Conservation (phyloP, 2,113 vertebrate genomes). For the Scolopax mira region DNA sequence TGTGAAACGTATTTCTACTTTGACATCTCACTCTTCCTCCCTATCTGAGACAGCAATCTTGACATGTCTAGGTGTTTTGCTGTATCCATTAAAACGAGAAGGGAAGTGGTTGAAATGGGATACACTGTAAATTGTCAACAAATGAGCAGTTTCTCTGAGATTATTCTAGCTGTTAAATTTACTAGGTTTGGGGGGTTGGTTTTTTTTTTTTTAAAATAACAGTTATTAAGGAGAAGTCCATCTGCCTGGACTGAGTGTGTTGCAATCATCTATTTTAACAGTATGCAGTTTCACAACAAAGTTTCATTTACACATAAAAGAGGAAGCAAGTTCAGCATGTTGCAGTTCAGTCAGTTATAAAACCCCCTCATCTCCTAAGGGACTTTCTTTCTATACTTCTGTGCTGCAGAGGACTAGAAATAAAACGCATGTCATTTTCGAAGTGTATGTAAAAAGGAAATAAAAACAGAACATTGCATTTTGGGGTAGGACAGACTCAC, state of each 20-base stretch:
- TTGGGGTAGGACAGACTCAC: background rate
- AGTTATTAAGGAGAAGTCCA: background rate
- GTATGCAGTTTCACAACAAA: slow-evolving; percentile 61
- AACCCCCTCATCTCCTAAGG: slow-evolving; percentile 41
- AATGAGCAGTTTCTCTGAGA: background rate
- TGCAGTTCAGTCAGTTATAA: slow-evolving; percentile 63
- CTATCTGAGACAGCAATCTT: background rate
- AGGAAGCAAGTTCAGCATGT: slow-evolving; percentile 64
- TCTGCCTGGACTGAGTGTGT: background rate
- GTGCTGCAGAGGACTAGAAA: slow-evolving; percentile 29
- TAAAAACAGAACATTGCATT: background rate
- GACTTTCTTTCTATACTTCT: slow-evolving; percentile 70
- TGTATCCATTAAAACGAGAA: background rate
- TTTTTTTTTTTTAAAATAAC: background rate
- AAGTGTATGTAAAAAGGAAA: slow-evolving; percentile 38
- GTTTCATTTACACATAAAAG: slow-evolving; percentile 73
- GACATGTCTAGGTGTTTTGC: background rate
- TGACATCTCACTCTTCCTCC: background rate
- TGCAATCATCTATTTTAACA: slow-evolving; percentile 61
- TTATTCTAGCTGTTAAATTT: background rate
- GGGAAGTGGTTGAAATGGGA: background rate
- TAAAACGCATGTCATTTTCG: slow-evolving; percentile 43
- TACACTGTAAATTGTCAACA: background rate
- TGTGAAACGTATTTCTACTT: background rate
- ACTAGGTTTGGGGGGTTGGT: background rate